Conservation (phyloP, 2,888 invertebrate species). For the Hirtodrosophila confusa region DNA sequence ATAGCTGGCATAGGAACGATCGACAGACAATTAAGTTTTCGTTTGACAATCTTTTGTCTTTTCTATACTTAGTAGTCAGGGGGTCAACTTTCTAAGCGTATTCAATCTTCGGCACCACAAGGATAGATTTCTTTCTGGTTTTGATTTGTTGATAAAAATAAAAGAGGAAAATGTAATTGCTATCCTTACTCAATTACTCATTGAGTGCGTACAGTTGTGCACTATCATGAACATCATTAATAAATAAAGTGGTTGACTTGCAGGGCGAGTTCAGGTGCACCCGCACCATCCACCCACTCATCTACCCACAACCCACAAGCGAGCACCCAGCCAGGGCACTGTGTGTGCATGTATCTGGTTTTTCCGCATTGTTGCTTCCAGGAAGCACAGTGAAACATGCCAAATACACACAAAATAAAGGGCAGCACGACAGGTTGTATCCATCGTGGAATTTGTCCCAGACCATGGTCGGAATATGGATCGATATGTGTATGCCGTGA, state of each 20-base stretch:
- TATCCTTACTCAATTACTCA: background rate
- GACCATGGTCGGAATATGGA: slow-evolving; percentile 68
- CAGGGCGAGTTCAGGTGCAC: slow-evolving; percentile 17
- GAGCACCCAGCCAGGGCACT: background rate
- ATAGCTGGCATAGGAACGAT: no score
- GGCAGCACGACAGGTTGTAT: slow-evolving; percentile 62
- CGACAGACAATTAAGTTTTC: no score
- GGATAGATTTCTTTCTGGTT: no score
- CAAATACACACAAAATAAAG: slow-evolving; percentile 43
- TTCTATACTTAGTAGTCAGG: no score
- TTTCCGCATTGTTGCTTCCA: slow-evolving; percentile 57
- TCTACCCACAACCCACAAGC: background rate
- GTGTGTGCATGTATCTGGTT: slow-evolving; percentile 44
- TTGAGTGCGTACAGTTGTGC: slow-evolving; percentile 5
- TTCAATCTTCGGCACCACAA: no score
- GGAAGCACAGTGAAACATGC: slow-evolving; percentile 37
- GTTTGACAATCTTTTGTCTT: no score
- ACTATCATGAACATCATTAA: slow-evolving; percentile 7
- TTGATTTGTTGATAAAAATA: no score
- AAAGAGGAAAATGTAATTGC: no score
- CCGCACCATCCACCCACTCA: background rate
- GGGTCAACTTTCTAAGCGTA: no score
- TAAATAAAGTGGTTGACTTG: background rate
- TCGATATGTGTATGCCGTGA: slow-evolving; percentile 46
- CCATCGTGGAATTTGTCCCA: slow-evolving; percentile 75